Evolutionary conservation across 2,888 invertebrate genomes (phyloP).

Genomic region (Temnothorax unifasciatus): DNA sequence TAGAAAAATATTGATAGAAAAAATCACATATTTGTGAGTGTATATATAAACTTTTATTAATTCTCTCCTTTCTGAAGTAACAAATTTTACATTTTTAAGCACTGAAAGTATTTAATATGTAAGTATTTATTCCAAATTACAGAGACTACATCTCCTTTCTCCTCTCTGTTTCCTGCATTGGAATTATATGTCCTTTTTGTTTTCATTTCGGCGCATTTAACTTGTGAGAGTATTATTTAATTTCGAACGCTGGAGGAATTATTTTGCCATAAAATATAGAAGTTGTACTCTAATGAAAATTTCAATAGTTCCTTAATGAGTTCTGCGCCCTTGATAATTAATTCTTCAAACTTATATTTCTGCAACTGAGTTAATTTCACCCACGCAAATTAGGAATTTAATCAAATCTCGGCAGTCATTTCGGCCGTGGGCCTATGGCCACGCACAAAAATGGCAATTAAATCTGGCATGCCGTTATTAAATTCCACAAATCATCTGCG

Average conservation of each 20-base stretch:
- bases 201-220: constrained; percentile 32
- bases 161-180: neutral
- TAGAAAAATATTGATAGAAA: neutral
- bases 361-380: constrained; percentile 68
- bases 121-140: neutral
- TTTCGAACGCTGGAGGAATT: constrained; percentile 55
- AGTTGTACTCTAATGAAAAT: constrained; percentile 69
- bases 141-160: neutral
- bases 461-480: constrained; percentile 64
- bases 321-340: constrained; percentile 68
- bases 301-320: constrained; percentile 70
- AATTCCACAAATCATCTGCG: constrained; percentile 56
- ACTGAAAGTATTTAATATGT: constrained; percentile 21
- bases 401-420: constrained; percentile 67
- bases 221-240: constrained; percentile 45
- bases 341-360: constrained; percentile 72
- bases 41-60: neutral
- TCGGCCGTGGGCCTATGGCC: neutral
- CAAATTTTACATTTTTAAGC: neutral
- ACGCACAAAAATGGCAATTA: constrained; percentile 68
- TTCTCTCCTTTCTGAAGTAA: neutral
- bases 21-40: neutral
- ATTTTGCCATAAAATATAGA: constrained; percentile 64
- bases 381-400: constrained; percentile 72
- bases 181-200: constrained; percentile 33